A percentile compares a stretch with the other conserved stretches of the same genome.
Evolutionary conservation across 2,113 vertebrate species (phyloP).

Genomic region (Microcebus ravelobensis): DNA sequence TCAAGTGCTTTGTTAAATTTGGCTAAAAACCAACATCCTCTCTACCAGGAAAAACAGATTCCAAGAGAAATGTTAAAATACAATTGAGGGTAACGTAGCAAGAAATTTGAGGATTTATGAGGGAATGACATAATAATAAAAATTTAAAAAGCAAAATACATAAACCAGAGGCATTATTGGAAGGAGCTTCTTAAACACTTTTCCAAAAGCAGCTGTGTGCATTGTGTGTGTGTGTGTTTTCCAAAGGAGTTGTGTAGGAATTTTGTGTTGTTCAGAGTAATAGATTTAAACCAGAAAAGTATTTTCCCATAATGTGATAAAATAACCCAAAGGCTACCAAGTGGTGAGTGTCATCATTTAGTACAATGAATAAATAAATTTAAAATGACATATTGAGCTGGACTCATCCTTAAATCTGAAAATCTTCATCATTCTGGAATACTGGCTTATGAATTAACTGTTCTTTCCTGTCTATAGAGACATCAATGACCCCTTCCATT

Average conservation of each 20-base stretch:
- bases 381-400: not conserved
- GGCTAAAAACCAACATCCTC: not conserved
- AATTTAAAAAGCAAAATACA: not conserved
- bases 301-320: not conserved
- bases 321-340: not conserved
- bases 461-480: not conserved
- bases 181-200: not conserved
- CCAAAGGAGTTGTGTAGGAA: not conserved
- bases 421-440: not conserved
- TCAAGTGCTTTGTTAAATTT: constrained; percentile 9
- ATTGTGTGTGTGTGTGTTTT: not conserved
- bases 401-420: not conserved
- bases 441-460: not conserved
- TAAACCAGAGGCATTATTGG: not conserved
- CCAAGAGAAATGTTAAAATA: constrained; percentile 28
- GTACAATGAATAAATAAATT: not conserved
- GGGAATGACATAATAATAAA: constrained; percentile 9
- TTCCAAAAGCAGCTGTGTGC: not conserved
- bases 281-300: not conserved
- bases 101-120: constrained; percentile 25
- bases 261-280: constrained; percentile 13
- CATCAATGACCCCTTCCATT: not conserved
- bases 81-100: not conserved
- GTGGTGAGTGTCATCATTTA: not conserved
- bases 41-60: constrained; percentile 8